A percentile compares a stretch with the other conserved stretches of the same genome.
Evolutionary conservation across 2,797 vertebrate species (phyloP).

Genomic region (Hylomyscus alleni): DNA sequence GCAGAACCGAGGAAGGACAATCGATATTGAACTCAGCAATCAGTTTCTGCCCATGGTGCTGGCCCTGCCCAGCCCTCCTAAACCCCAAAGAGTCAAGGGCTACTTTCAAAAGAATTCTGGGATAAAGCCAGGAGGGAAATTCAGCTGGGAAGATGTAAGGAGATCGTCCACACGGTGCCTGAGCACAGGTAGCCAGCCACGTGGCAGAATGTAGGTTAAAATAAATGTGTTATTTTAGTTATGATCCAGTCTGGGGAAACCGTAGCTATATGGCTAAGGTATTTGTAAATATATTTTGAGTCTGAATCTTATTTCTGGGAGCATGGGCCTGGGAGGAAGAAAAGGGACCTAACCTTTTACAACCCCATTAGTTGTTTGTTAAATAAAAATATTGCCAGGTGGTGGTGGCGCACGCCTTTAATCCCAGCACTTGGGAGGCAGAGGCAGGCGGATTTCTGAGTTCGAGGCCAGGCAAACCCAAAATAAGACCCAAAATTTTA

Average conservation of each 20-base stretch:
- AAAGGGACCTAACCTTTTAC: background rate
- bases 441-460: no score
- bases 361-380: background rate
- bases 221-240: background rate
- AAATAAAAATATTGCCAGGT: background rate
- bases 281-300: no score
- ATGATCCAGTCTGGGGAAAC: background rate
- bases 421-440: no score
- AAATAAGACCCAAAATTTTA: no score
- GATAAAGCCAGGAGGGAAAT: background rate
- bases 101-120: background rate
- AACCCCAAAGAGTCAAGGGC: background rate
- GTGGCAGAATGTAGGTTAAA: background rate
- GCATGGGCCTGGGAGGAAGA: background rate
- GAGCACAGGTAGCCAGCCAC: background rate
- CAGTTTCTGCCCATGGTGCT: background rate
- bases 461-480: no score
- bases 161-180: background rate
- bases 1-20: background rate
- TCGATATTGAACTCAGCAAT: background rate
- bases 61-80: background rate
- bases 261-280: background rate
- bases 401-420: no score
- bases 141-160: background rate
- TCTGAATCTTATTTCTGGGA: no score